Percentiles rank a stretch among this genome's conserved stretches.
Conservation (phyloP, 2,113 vertebrate genomes). For the Chaetops frenatus region DNA sequence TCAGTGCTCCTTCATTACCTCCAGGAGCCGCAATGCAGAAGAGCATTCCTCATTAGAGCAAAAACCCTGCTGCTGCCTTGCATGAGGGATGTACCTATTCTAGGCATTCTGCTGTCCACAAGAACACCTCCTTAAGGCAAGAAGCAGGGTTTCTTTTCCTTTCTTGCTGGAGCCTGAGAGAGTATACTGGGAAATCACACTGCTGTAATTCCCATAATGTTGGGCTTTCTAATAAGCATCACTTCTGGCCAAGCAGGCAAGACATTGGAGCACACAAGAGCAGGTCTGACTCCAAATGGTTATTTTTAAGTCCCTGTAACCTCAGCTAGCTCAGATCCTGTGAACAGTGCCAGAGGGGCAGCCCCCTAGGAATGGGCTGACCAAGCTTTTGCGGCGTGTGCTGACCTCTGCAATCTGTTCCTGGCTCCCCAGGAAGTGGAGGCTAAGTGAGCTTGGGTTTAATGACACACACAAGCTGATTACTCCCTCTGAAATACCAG, state of each 20-base stretch:
- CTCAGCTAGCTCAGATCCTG: background rate
- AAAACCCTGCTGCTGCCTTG: background rate
- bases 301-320: slow-evolving; percentile 33
- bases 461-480: background rate
- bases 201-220: background rate
- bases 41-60: background rate
- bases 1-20: background rate
- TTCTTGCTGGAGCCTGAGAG: background rate
- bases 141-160: background rate
- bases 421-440: background rate
- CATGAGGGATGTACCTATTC: background rate
- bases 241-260: background rate
- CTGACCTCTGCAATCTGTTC: slow-evolving; percentile 32
- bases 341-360: background rate
- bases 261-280: background rate
- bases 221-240: background rate
- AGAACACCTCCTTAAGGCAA: background rate
- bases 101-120: background rate
- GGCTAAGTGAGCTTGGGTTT: background rate
- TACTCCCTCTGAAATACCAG: background rate
- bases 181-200: background rate
- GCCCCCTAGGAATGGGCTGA: slow-evolving; percentile 42
- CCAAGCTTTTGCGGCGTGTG: background rate
- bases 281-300: background rate
- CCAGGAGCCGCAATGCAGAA: background rate